Base-by-base conservation (phyloP, 64 coral and sea anemone genomes). In the Stichodactyla helianthus region DNA sequence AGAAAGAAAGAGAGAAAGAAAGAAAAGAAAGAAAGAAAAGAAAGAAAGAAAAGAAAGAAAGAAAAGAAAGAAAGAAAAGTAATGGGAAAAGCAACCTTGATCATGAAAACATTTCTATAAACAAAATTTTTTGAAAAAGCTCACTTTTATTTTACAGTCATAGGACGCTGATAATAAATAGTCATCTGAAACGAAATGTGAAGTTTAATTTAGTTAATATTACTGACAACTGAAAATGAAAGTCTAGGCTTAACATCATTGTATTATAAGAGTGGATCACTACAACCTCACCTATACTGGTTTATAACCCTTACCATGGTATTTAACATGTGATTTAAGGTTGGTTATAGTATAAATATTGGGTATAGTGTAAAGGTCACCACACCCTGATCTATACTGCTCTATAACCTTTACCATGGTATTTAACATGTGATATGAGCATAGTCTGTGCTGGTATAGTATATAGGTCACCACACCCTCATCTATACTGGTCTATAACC, bases 81-180 rank as follows among this genome's bases (percentile, higher is more conserved):
- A 65, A 20, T 16, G 4, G 15, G 62, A 20, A 1, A 15, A 11
- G 55, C 4, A 5, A 11, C 6, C 55, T 58, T 58, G 9, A 58
- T 58, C 4, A 5, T 9, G 8, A 15, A 9, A 11, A 9, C 55
- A 58, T 11, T 11, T 15, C 2, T 13, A 20, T 82, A 82, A 20
- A 11, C 8, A 58, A 2, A 5, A 5, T 11, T 58, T 58, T 58
- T 15, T 1, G 4, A 58, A 11, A 15, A 26, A 12, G 19, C 63
- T 81, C 71, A 99, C 97, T 88, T 99, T 99, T 15, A 99, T 53
- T 16, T 86, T 95, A 68, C 87, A 71, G 86, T 99, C 97, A 84
- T 99, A 99, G 13, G 97, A 99, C 18, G 93, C 97, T 27, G 97
- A 95, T 18, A 92, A 52, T 22, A 99, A 88, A 82, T 93, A 99